Conservation (phyloP, 2,888 invertebrate genomes). For the Schrankia costaestrigalis region DNA sequence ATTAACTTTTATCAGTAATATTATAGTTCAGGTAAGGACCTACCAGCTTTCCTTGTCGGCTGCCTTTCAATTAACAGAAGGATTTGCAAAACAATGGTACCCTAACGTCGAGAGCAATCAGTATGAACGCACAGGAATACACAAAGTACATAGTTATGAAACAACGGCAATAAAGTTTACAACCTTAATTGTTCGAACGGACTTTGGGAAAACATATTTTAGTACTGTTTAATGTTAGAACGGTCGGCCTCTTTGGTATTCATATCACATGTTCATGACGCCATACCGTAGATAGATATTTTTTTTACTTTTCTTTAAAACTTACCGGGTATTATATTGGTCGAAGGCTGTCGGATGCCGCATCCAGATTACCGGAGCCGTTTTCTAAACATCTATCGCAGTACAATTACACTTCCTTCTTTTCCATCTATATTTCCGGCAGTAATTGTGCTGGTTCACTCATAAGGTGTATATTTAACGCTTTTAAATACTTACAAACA, state of each 20-base stretch:
- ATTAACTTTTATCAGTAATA: constrained; percentile 4
- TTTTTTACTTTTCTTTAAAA: constrained; percentile 34
- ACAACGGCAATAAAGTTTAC: constrained; percentile 60
- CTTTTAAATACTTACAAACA: constrained; percentile 13
- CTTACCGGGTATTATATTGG: constrained; percentile 25
- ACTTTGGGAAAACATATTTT: constrained; percentile 48
- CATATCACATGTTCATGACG: constrained; percentile 37
- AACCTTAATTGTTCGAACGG: constrained; percentile 44
- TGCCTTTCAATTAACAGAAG: constrained; percentile 44
- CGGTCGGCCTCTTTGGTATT: constrained; percentile 45
- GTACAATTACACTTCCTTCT: constrained; percentile 20
- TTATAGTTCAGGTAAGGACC: constrained; percentile 46
- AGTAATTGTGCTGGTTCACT: constrained; percentile 16
- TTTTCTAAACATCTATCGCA: constrained; percentile 17
- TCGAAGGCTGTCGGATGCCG: constrained; percentile 20
- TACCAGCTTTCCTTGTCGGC: constrained; percentile 48
- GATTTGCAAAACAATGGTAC: constrained; percentile 48
- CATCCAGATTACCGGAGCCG: constrained; percentile 22
- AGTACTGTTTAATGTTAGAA: constrained; percentile 40
- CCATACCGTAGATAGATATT: constrained; percentile 22
- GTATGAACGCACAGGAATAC: constrained; percentile 37
- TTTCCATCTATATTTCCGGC: constrained; percentile 20
- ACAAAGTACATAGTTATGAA: constrained; percentile 50
- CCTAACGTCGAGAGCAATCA: constrained; percentile 42
- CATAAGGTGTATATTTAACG: constrained; percentile 10